Evolutionary conservation across 2,113 vertebrate genomes (phyloP).

Genomic region (Leptosomus discolor): DNA sequence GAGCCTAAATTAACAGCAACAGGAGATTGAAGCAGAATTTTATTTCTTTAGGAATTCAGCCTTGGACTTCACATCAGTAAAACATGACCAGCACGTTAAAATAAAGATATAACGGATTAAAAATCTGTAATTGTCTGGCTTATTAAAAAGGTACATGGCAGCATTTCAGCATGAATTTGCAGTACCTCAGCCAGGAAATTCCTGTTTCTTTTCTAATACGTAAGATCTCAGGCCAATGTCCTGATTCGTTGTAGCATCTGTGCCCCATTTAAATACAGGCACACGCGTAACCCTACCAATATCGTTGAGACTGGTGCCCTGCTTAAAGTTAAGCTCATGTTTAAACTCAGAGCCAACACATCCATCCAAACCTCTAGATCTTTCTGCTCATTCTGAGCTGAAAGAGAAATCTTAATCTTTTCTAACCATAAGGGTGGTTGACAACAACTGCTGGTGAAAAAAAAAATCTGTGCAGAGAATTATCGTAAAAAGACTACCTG

Average conservation of each 20-base stretch:
- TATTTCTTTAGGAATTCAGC: background rate
- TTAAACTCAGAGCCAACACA: background rate
- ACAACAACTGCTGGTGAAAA: background rate
- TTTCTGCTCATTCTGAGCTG: background rate
- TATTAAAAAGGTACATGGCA: background rate
- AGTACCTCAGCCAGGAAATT: background rate
- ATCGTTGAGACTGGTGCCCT: rapidly evolving
- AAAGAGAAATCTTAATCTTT: background rate
- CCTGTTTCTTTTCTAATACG: background rate
- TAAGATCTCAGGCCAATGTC: background rate
- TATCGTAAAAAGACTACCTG: background rate
- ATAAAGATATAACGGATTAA: background rate
- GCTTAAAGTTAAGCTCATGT: background rate
- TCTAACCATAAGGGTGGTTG: background rate
- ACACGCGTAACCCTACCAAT: background rate
- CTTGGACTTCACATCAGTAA: background rate
- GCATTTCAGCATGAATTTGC: background rate
- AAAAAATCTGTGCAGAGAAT: background rate
- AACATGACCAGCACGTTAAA: background rate
- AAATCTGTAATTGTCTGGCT: background rate
- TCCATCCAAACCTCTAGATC: background rate
- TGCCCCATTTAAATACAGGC: background rate
- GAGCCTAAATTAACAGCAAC: background rate
- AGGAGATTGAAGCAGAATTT: background rate
- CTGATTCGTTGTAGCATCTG: background rate